Conservation (phyloP, 1,140 invertebrate species). For the Drosophila lacertosa region DNA sequence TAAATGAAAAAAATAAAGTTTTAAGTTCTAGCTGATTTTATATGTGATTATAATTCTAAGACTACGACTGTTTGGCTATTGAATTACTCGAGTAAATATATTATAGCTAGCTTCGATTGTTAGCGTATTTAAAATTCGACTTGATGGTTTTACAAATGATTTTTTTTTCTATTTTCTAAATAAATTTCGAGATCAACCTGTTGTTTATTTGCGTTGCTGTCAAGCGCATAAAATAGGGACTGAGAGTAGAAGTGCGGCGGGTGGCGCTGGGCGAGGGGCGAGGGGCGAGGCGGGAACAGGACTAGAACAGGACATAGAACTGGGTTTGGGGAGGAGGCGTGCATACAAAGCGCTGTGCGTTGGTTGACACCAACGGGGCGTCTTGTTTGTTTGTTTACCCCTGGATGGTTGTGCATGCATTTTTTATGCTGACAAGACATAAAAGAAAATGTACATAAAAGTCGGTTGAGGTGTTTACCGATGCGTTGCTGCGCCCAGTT, state of each 20-base stretch:
- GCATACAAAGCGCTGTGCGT: conserved; percentile 37
- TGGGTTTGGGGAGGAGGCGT: background rate
- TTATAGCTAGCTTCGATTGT: no score
- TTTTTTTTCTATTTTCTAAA: conserved; percentile 33
- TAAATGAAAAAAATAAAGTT: no score
- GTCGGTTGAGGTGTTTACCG: conserved; percentile 74
- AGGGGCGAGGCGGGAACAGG: no score
- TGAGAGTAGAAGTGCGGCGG: background rate
- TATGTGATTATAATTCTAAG: no score
- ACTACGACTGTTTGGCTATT: no score
- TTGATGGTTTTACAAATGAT: background rate
- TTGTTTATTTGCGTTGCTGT: conserved; percentile 56
- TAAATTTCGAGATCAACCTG: conserved; percentile 64
- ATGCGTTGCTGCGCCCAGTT: conserved; percentile 67
- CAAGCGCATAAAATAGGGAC: conserved; percentile 36
- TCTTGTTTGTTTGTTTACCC: conserved; percentile 70
- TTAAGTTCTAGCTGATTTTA: no score
- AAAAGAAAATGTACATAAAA: conserved; percentile 76
- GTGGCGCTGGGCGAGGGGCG: background rate
- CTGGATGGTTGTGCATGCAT: conserved; percentile 66
- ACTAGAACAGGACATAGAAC: no score
- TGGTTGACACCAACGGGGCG: conserved; percentile 53
- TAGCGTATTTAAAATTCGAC: conserved; percentile 16
- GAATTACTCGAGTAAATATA: no score
- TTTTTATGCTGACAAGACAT: conserved; percentile 77